Evolutionary conservation across 2,113 vertebrate species (phyloP).

Genomic region (Elephas maximus): DNA sequence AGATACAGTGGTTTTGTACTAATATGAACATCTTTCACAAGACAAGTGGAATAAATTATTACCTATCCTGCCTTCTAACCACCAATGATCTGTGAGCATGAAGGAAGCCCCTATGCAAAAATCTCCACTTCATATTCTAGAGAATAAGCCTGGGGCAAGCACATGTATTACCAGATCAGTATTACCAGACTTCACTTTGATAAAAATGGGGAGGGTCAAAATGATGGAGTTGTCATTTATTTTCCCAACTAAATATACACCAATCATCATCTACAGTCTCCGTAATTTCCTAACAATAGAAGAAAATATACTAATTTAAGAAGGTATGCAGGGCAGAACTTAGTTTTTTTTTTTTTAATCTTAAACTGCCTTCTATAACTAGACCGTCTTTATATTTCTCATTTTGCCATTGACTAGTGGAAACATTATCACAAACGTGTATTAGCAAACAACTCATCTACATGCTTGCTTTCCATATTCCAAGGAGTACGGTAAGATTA

Average conservation of each 20-base stretch:
- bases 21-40: constrained; percentile 83
- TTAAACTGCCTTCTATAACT: neutral
- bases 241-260: neutral
- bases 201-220: neutral
- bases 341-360: neutral
- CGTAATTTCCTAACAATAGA: neutral
- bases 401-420: neutral
- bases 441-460: neutral
- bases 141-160: neutral
- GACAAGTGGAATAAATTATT: constrained; percentile 82
- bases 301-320: neutral
- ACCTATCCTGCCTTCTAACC: neutral
- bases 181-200: neutral
- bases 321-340: neutral
- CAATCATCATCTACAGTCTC: neutral
- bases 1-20: constrained; percentile 57
- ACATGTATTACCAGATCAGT: neutral
- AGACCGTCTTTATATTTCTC: neutral
- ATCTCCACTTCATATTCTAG: neutral
- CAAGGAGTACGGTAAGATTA: neutral
- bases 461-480: neutral
- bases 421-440: neutral
- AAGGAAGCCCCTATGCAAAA: neutral
- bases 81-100: neutral
- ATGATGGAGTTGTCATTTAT: neutral